These are phyloP conservation scores for Macrostomum lignano DNA, from an alignment of 1,140 invertebrate genomes.

Conservation along the genomic window DNA sequence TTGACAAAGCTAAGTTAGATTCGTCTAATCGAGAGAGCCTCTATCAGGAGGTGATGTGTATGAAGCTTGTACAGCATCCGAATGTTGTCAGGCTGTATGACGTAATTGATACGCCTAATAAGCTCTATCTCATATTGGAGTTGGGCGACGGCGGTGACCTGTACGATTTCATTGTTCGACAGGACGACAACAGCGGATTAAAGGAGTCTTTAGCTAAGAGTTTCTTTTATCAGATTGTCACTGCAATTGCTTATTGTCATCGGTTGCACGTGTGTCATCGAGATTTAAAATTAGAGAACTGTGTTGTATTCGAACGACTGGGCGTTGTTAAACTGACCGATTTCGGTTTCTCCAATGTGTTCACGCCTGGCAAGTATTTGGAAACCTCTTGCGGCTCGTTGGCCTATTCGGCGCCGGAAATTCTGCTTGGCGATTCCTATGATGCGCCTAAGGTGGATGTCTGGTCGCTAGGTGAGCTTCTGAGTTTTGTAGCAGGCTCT, in stretches of 20 bases:
- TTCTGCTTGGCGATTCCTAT: constrained; percentile 54
- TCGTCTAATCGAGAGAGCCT: constrained; percentile 77
- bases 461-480: constrained; percentile 33
- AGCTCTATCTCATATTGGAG: constrained; percentile 53
- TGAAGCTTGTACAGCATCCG: constrained; percentile 93
- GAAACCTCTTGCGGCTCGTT: constrained; percentile 98
- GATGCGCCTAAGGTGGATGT: constrained; percentile 45
- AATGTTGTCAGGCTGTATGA: constrained; percentile 92
- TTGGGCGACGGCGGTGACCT: constrained; percentile 92
- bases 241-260: constrained; percentile 90
- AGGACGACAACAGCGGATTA: constrained; percentile 40
- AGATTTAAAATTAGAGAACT: constrained; percentile 92
- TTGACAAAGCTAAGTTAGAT: constrained; percentile 90
- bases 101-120: constrained; percentile 69
- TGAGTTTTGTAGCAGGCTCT: too few relatives aligned
- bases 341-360: constrained; percentile 83
- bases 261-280: constrained; percentile 65
- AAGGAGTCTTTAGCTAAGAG: constrained; percentile 45
- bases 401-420: constrained; percentile 95
- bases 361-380: constrained; percentile 77
- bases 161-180: constrained; percentile 93
- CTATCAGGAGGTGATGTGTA: constrained; percentile 74
- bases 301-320: constrained; percentile 86
- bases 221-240: constrained; percentile 73
- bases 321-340: constrained; percentile 92